Conservation (phyloP, 2,888 invertebrate genomes). For the Tanytarsus gracilentus region DNA sequence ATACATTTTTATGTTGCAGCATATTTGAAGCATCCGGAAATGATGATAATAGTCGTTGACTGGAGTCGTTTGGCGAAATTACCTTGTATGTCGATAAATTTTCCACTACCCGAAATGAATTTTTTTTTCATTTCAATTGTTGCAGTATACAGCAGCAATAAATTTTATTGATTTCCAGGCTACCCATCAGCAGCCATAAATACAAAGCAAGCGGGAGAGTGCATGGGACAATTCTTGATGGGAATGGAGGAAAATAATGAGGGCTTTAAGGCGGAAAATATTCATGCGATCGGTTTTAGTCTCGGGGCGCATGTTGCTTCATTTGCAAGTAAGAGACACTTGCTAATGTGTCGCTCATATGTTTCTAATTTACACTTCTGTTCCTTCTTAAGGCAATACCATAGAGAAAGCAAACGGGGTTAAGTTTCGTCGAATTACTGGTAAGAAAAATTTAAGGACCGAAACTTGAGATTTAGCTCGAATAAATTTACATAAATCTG, state of each 20-base stretch:
- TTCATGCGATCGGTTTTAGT: slow-evolving; percentile 52
- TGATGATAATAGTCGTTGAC: slow-evolving; percentile 47
- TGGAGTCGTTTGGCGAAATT: slow-evolving; percentile 46
- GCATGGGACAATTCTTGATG: slow-evolving; percentile 45
- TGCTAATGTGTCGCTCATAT: not conserved
- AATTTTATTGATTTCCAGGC: slow-evolving; percentile 15
- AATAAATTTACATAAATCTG: slow-evolving; percentile 7
- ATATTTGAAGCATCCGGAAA: slow-evolving; percentile 39
- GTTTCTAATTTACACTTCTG: not conserved
- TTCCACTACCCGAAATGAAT: not conserved
- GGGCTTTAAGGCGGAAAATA: slow-evolving; percentile 38
- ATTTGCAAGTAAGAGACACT: slow-evolving; percentile 38
- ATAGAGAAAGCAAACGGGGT: slow-evolving; percentile 36
- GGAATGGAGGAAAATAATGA: slow-evolving; percentile 38
- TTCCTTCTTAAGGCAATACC: slow-evolving; percentile 27
- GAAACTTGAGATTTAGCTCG: too few species aligned
- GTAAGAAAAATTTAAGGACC: too few species aligned
- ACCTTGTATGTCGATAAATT: slow-evolving; percentile 42
- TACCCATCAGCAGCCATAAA: slow-evolving; percentile 51
- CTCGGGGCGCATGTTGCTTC: slow-evolving; percentile 50
- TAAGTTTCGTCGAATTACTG: slow-evolving; percentile 41
- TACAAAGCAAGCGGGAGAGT: slow-evolving; percentile 50
- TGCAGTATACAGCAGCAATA: not conserved
- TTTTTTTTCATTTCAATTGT: not conserved
- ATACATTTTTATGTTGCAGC: slow-evolving; percentile 31